Percentiles rank a stretch among this genome's conserved stretches.
phyloP scores from a whole-genome alignment of 2,113 vertebrate genomes.

The Phaethornis superciliosus region DNA sequence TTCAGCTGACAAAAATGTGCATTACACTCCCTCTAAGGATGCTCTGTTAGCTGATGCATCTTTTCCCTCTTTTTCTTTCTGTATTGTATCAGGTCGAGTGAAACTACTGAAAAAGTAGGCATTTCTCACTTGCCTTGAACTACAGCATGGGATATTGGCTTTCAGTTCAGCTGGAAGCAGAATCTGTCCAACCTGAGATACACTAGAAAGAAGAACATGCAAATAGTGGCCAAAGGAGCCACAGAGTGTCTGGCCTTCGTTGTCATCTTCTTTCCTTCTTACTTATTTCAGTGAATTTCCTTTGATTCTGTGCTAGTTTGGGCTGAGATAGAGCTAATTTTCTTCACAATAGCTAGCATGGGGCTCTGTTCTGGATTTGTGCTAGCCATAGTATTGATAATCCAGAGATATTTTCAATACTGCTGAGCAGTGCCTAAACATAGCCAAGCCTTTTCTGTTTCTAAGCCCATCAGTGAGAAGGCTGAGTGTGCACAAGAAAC shows the following conservation, averaged over 20 bases:
- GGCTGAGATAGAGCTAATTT: no score
- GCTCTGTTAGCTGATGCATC: background rate
- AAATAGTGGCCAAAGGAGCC: background rate
- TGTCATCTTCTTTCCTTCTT: background rate
- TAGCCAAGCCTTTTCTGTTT: no score
- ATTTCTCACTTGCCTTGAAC: background rate
- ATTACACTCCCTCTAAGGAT: background rate
- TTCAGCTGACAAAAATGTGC: background rate
- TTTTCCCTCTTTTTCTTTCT: background rate
- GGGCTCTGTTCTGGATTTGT: no score
- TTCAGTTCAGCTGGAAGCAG: background rate
- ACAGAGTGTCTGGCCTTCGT: background rate
- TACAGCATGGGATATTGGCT: background rate
- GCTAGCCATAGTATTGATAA: no score
- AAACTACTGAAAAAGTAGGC: background rate
- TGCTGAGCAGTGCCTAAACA: no score
- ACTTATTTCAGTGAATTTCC: background rate
- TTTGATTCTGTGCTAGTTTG: background rate
- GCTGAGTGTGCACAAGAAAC: no score
- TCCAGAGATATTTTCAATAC: no score
- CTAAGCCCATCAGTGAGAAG: no score
- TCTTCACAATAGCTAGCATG: no score
- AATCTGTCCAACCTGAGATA: background rate
- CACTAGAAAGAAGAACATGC: background rate
- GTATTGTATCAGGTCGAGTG: background rate